phyloP scores from a whole-genome alignment of 2,113 vertebrate species.

The Cyphomyrus plagiostoma region DNA sequence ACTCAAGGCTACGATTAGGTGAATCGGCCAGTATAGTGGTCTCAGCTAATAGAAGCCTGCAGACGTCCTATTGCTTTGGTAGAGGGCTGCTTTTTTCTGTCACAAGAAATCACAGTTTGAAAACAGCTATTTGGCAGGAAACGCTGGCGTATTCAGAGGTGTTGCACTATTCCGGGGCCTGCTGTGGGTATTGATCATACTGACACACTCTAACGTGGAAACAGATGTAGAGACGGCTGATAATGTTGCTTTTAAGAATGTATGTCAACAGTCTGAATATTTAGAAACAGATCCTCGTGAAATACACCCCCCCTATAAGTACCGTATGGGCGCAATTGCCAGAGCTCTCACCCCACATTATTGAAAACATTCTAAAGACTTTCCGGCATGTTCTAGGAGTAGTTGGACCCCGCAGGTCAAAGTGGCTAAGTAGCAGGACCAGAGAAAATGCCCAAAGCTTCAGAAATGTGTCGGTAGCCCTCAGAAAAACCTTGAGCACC shows the following conservation, averaged over 20 bases:
- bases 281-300: not conserved
- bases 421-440: not conserved
- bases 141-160: not conserved
- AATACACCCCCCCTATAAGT: not conserved
- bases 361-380: not conserved
- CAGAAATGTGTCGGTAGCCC: not conserved
- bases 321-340: not conserved
- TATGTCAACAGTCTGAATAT: not conserved
- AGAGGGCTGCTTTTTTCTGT: not conserved
- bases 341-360: not conserved
- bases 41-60: not conserved
- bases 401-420: not conserved
- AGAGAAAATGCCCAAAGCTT: not conserved
- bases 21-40: not conserved
- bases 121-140: not conserved
- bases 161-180: not conserved
- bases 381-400: not conserved
- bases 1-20: slow-evolving; percentile 13
- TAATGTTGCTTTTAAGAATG: not conserved
- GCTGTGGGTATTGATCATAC: not conserved
- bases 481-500: not conserved
- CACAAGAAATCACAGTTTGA: not conserved
- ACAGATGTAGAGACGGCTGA: not conserved
- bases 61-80: not conserved
- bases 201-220: not conserved